Evolutionary conservation across 2,888 invertebrate species (phyloP), one percentile per base, ranked within the genome.

Genomic region (Synergus itoensis): DNA sequence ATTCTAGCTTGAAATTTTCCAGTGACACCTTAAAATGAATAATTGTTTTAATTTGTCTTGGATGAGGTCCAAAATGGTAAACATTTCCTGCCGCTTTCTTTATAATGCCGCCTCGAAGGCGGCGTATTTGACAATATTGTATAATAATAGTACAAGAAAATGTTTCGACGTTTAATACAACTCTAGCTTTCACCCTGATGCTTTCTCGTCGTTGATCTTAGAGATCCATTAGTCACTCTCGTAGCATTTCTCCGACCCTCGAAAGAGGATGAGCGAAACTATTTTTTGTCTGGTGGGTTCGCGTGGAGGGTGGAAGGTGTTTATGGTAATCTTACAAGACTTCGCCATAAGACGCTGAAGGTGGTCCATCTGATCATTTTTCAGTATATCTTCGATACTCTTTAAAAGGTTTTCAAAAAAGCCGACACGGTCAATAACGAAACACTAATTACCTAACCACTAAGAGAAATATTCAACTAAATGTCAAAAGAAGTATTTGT

Each of bases 201-300:
- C 85, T 87, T 85, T 85, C 86, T 82, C 85, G 78, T 64, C 63
- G 77, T 78, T 81, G 73, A 80, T 81, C 82, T 81, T 79, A 63
- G 75, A 82, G 80, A 88, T 89, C 28, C 90, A 91, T 91, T 90
- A 90, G 89, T 91, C 90, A 91, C 84, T 85, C 82, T 80, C 81
- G 83, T 79, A 82, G 84, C 86, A 84, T 87, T 87, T 85, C 86
- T 84, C 79, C 76, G 80, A 81, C 79, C 65, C 84, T 80, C 80
- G 81, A 78, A 81, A 80, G 76, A 77, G 79, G 81, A 85, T 83
- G 84, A 82, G 86, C 85, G 84, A 88, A 88, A 88, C 85, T 87
- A 86, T 89, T 90, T 84, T 88, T 86, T 82, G 82, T 69, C 81
- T 82, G 83, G 77, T 82, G 82, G 85, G 86, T 87, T 86, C 87